Conservation (phyloP, 2,888 invertebrate genomes). For the Junonia oenone region DNA sequence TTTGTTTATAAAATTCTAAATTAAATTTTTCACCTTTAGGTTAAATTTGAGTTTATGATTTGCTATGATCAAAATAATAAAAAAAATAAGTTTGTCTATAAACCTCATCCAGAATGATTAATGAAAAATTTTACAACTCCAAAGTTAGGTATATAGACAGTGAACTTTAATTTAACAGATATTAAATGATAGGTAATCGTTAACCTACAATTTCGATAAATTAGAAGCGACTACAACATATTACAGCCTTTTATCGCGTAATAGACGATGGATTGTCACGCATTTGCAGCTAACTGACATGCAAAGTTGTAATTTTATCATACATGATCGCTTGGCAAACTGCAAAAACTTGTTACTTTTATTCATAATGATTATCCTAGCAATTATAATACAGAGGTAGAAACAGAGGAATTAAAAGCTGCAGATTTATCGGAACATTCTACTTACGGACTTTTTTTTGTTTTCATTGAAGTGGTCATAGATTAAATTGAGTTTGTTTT, state of each 20-base stretch:
- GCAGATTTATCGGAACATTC: conserved; percentile 6
- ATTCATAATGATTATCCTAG: conserved; percentile 20
- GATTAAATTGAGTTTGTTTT: too few relatives aligned
- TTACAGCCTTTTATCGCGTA: conserved; percentile 16
- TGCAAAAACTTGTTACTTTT: conserved; percentile 23
- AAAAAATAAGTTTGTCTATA: too few relatives aligned
- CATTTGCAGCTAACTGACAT: conserved; percentile 19
- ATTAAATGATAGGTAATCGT: background rate
- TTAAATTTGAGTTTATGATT: too few relatives aligned
- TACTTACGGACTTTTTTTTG: background rate
- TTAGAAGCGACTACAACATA: conserved; percentile 7
- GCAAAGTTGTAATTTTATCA: conserved; percentile 25
- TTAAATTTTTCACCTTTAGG: too few relatives aligned
- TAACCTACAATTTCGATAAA: conserved; percentile 7
- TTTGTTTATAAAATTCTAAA: too few relatives aligned
- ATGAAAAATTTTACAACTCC: background rate
- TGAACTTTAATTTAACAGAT: background rate
- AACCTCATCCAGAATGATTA: background rate
- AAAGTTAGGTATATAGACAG: background rate
- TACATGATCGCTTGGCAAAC: conserved; percentile 16
- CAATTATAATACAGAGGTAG: conserved; percentile 12
- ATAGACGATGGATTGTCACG: conserved; percentile 25
- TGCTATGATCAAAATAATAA: too few relatives aligned
- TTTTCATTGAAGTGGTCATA: too few relatives aligned
- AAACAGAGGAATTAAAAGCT: conserved; percentile 6